A percentile compares a stretch with the other conserved stretches of the same genome.
Evolutionary conservation across 1,140 invertebrate species (phyloP).

Genomic region (Chymomyza costata): DNA sequence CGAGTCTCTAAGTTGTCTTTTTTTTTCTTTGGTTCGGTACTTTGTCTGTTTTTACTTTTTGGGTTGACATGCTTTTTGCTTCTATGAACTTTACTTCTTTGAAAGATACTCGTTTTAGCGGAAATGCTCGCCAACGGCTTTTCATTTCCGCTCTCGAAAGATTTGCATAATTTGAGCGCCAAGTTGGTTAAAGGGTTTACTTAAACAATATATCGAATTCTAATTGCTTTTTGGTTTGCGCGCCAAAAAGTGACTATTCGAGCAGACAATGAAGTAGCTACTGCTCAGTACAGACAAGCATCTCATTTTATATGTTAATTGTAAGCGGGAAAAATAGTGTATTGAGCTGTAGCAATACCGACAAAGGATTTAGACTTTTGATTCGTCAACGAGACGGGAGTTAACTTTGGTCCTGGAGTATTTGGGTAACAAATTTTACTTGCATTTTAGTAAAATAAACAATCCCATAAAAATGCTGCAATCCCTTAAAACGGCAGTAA

Average conservation of each 20-base stretch:
- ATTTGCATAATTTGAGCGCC: slow-evolving; percentile 59
- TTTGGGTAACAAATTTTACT: too few species aligned
- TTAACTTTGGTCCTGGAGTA: too few species aligned
- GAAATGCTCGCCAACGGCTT: slow-evolving; percentile 42
- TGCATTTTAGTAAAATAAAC: too few species aligned
- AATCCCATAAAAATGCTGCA: too few species aligned
- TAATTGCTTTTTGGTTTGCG: too few species aligned
- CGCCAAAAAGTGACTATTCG: slow-evolving; percentile 6
- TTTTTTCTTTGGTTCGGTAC: slow-evolving; percentile 18
- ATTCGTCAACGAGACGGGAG: too few species aligned
- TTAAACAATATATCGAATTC: too few species aligned
- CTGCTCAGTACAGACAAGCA: too few species aligned
- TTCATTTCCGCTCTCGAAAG: slow-evolving; percentile 35
- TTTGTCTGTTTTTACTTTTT: slow-evolving; percentile 50
- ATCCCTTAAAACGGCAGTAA: too few species aligned
- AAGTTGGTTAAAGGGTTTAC: slow-evolving; percentile 38
- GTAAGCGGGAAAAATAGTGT: background rate
- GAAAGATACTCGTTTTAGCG: slow-evolving; percentile 34
- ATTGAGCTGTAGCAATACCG: too few species aligned
- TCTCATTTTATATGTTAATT: too few species aligned
- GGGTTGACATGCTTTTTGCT: slow-evolving; percentile 64
- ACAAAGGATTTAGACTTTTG: too few species aligned
- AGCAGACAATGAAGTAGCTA: background rate
- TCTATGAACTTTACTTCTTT: slow-evolving; percentile 56
- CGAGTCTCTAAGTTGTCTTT: slow-evolving; percentile 26